These are phyloP conservation scores for Tetramorium parvispinum DNA, from an alignment of 1,140 invertebrate genomes.

Conservation along the genomic window DNA sequence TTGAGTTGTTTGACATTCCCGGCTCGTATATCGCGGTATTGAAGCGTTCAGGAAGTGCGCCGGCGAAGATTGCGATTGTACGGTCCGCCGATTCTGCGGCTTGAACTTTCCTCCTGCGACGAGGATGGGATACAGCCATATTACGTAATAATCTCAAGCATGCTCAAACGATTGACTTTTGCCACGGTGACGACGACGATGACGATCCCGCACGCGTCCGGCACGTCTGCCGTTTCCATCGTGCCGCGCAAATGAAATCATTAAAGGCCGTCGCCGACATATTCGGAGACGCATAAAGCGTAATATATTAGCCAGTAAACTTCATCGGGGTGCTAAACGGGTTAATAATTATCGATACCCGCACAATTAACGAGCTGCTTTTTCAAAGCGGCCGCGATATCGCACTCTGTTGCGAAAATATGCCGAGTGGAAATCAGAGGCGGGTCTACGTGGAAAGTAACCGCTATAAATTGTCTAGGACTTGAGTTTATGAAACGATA, in stretches of 20 bases:
- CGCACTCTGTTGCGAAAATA: not conserved
- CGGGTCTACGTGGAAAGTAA: not conserved
- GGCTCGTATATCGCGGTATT: not conserved
- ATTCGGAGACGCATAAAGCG: conserved; percentile 26
- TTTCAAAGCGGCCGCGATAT: conserved; percentile 2
- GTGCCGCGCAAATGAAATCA: conserved; percentile 66
- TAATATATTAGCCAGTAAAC: conserved; percentile 70
- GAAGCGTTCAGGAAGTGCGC: conserved; percentile 45
- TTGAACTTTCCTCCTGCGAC: conserved; percentile 65
- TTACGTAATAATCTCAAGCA: conserved; percentile 64
- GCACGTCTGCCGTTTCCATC: not conserved
- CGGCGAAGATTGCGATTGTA: conserved; percentile 47
- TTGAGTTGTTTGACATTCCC: not conserved
- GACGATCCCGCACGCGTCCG: not conserved
- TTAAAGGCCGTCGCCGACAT: conserved; percentile 27
- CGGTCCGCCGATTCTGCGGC: not conserved
- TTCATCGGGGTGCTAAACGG: conserved; percentile 61
- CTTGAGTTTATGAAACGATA: not conserved
- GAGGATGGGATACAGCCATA: conserved; percentile 35
- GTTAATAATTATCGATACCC: conserved; percentile 64
- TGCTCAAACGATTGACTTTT: conserved; percentile 40
- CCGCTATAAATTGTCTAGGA: not conserved
- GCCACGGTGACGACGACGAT: not conserved
- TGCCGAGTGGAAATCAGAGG: not conserved
- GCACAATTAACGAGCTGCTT: conserved; percentile 58